A percentile compares a stretch with the other conserved stretches of the same genome.
Evolutionary conservation across 2,888 invertebrate genomes (phyloP).

Genomic region (Anaspis maculata): DNA sequence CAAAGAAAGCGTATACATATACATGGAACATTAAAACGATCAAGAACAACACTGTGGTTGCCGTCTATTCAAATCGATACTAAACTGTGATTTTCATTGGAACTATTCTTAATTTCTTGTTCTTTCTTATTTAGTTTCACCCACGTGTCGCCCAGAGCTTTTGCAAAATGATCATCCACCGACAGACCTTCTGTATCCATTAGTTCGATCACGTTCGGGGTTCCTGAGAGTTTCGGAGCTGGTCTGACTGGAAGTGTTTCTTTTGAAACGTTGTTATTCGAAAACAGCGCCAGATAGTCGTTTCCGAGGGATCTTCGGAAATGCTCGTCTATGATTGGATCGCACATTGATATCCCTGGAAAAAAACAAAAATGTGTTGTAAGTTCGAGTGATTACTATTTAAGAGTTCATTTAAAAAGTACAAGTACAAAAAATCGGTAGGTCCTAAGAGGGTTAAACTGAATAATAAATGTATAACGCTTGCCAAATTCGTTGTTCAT

Average conservation of each 20-base stretch:
- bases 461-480: too few relatives aligned
- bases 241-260: slow-evolving; percentile 21
- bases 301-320: slow-evolving; percentile 86
- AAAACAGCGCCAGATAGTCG: slow-evolving; percentile 64
- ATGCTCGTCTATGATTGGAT: slow-evolving; percentile 92
- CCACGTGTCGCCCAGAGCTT: slow-evolving; percentile 83
- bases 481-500: too few relatives aligned
- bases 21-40: too few relatives aligned
- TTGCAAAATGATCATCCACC: slow-evolving; percentile 89
- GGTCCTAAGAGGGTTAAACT: too few relatives aligned
- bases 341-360: slow-evolving; percentile 69
- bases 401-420: too few relatives aligned
- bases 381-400: too few relatives aligned
- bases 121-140: slow-evolving; percentile 59
- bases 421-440: too few relatives aligned
- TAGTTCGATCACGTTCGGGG: slow-evolving; percentile 42
- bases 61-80: slow-evolving; percentile 31
- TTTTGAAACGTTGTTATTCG: slow-evolving; percentile 43
- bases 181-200: slow-evolving; percentile 55
- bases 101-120: slow-evolving; percentile 41
- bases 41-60: too few relatives aligned
- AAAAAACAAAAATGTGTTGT: slow-evolving; percentile 11
- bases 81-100: slow-evolving; percentile 31
- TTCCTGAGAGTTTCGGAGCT: slow-evolving; percentile 12
- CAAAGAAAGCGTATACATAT: too few relatives aligned